Base-by-base conservation (phyloP, 1,140 invertebrate species). In the Trachelipus rathkii region DNA sequence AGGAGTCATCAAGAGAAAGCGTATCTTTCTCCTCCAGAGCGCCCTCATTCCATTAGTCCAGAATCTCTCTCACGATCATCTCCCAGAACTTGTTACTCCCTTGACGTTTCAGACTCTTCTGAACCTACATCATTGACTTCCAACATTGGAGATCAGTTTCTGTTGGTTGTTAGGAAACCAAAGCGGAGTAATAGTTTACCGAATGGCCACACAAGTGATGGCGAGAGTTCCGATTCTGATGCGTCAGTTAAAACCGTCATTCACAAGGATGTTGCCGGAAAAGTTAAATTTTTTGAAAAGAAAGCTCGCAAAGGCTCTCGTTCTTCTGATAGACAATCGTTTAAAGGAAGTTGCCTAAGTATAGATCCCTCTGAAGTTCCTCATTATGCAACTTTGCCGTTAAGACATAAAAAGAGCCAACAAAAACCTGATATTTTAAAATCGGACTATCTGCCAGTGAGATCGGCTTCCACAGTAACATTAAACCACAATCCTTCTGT, bases 211-310 rank as follows among this genome's bases (percentile, higher is more conserved):
- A 71, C 66, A 9, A 72, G 73, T 45, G 78, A 81, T 46, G 76
- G 75, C 9, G 77, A 79, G 13, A 73, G 74, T 21, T 79, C 81
- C 69, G 81, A 82, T 76, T 82, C 82, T n/a, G 78, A 81, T 13
- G 77, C 80, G n/a, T 82, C 82, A 21, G 77, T 80, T 21, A 74
- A 78, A 73, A 81, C 82, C 33, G 81, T 82, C 24, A 77, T 82
- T 4, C 86, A 85, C 74, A 88, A 89, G 73, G 89, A 89, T 73
- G 89, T 92, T 0, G 87, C 88, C 68, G 88, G 89, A 75, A 93
- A 92, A 84, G 91, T 93, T 1, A 89, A 93, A 82, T 93, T 91
- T 84, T 93, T 92, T 82, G 92, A 93, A 84, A 90, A 89, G 15
- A 89, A 77, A 77, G 80, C 80, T 46, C 77, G 80, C 33, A 77